A percentile compares a stretch with the other conserved stretches of the same genome.
Conservation (phyloP, 2,797 vertebrate genomes). For the Oreochromis mossambicus region DNA sequence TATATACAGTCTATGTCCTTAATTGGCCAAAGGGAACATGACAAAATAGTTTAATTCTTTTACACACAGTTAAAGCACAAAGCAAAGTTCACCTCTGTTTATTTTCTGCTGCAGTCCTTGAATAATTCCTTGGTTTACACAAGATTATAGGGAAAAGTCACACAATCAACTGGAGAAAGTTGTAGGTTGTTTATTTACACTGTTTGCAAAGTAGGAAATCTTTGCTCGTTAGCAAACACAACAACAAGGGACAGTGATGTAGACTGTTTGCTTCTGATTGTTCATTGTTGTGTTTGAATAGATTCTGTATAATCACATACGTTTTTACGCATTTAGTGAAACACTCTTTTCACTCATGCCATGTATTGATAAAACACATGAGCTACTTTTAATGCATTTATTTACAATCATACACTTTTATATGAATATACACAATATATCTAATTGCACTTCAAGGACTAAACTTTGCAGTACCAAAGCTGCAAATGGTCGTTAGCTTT, state of each 20-base stretch:
- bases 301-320: background rate
- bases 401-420: background rate
- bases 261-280: background rate
- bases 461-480: background rate
- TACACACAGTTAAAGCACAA: background rate
- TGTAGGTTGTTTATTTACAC: background rate
- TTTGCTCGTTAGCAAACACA: background rate
- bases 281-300: background rate
- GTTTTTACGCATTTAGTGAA: background rate
- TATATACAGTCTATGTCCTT: background rate
- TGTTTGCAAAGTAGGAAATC: background rate
- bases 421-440: background rate
- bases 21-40: background rate
- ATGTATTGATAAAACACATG: accelerated
- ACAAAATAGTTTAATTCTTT: background rate
- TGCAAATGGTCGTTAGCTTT: background rate
- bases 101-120: background rate
- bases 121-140: background rate
- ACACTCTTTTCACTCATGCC: background rate
- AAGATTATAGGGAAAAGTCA: background rate
- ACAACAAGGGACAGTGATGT: background rate
- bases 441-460: background rate
- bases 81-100: background rate
- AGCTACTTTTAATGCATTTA: background rate
- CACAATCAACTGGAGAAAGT: background rate